Base-by-base conservation (phyloP, 2,113 vertebrate species). In the Macaca mulatta region DNA sequence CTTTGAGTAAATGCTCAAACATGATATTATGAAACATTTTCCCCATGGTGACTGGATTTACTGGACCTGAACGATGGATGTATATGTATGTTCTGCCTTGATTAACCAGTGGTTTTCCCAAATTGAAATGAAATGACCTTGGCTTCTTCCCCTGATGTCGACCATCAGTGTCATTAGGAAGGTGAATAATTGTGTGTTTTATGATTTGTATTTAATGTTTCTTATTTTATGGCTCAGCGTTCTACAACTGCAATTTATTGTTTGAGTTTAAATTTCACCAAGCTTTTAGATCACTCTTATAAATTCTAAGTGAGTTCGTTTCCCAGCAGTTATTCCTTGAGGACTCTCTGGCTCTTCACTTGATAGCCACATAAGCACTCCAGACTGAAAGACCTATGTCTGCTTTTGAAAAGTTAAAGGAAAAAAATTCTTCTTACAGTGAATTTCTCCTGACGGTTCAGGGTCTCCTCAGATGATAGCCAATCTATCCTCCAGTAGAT, bases 101-200 rank as follows among this genome's bases (percentile, higher is more conserved):
- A 92, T 48, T 95, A 80, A 92, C n/a, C 75, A 79, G 79, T 70
- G 83, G 59, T 94, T 97, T 83, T 93, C 40, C 38, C 30, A 77
- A 87, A 92, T 84, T 79, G 55, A 96, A 97, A 80, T 90, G 86
- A 89, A 94, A 96, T 87, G 77, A 97, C 86, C 64, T 80, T 86
- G 27, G 57, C 48, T 93, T 80, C 82, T 91, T 88, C n/a, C 10
- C 43, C 40, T 85, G 70, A 87, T 55, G 32, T 20, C 4, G 7
- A 77, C 38, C 38, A 17, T 91, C 82, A 83, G 5, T 43, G 55
- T 38, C 22, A 0, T 70, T 48, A 94, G 14, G 13, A 83, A 84
- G 43, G 67, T 82, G 79, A 91, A 43, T 82, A 48, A 95, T 48
- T 80, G 23, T 83, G 32, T 61, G 45, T 70, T 96, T 89, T 93